Percentiles rank a stretch among this genome's conserved stretches.
These are phyloP conservation scores for Chionomys nivalis DNA, from an alignment of 2,113 vertebrate species.

Conservation along the genomic window DNA sequence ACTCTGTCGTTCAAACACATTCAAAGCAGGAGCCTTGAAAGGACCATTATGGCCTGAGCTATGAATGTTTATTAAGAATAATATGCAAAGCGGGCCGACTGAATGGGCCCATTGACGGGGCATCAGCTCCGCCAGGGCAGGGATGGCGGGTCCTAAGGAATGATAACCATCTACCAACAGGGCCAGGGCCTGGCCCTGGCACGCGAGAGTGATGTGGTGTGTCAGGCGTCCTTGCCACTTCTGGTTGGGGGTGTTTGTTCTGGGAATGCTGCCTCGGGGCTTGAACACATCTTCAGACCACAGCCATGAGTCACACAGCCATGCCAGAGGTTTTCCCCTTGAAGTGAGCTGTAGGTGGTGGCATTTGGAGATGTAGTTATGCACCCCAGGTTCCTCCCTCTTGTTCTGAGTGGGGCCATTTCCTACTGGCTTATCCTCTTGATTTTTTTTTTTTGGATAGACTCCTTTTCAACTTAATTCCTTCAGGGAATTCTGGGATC, in stretches of 20 bases:
- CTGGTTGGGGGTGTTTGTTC: slow-evolving; percentile 21
- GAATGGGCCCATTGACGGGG: slow-evolving; percentile 77
- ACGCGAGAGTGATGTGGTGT: background rate
- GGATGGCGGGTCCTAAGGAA: slow-evolving; percentile 6
- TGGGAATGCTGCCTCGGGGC: slow-evolving; percentile 44
- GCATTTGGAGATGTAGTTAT: background rate
- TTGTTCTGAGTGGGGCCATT: background rate
- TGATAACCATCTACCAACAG: slow-evolving; percentile 51
- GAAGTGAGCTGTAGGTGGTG: background rate
- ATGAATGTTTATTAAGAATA: slow-evolving; percentile 80
- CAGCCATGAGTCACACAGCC: background rate
- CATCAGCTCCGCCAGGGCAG: slow-evolving; percentile 34
- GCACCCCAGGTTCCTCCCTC: background rate
- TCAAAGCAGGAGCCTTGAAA: slow-evolving; percentile 78
- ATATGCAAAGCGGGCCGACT: slow-evolving; percentile 73
- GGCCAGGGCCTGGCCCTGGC: background rate
- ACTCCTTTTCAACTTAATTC: background rate
- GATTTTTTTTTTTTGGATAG: background rate
- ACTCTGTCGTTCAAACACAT: slow-evolving; percentile 78
- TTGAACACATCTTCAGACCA: background rate
- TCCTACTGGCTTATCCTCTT: background rate
- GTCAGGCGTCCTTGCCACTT: background rate
- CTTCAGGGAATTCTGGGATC: background rate
- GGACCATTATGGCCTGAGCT: slow-evolving; percentile 71
- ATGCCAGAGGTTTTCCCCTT: background rate